Conservation (phyloP, 2,888 invertebrate species). For the Chymomyza amoena region DNA sequence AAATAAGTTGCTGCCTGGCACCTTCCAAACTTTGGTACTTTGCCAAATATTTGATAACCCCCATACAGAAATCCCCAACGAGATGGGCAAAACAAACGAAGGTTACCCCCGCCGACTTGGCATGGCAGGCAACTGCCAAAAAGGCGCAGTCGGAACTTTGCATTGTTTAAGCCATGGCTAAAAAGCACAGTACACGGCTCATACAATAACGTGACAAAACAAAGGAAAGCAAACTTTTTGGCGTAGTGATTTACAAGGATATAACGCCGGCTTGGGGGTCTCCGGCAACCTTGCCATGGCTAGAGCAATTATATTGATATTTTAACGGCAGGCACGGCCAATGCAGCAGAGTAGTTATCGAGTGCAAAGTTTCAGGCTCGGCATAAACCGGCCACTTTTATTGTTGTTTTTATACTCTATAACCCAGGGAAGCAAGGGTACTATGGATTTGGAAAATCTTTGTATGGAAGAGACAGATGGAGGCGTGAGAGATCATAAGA, state of each 20-base stretch:
- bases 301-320: conserved; percentile 2
- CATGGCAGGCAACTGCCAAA: conserved; percentile 40
- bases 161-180: conserved; percentile 29
- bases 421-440: too few species aligned
- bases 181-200: background rate
- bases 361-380: background rate
- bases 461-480: too few species aligned
- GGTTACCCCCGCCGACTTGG: conserved; percentile 26
- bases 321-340: background rate
- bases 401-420: background rate
- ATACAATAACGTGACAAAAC: conserved; percentile 57
- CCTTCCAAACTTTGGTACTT: conserved; percentile 13
- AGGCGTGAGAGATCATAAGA: too few species aligned
- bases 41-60: background rate
- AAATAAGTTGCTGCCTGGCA: conserved; percentile 61
- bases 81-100: conserved; percentile 4
- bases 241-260: conserved; percentile 66
- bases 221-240: conserved; percentile 48
- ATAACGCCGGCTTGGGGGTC: conserved; percentile 6
- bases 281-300: background rate
- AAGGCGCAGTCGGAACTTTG: conserved; percentile 42
- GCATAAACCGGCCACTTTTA: background rate
- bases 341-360: background rate
- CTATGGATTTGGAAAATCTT: too few species aligned
- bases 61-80: background rate